Evolutionary conservation across 2,113 vertebrate genomes (phyloP).

Genomic region (Pedionomus torquatus): DNA sequence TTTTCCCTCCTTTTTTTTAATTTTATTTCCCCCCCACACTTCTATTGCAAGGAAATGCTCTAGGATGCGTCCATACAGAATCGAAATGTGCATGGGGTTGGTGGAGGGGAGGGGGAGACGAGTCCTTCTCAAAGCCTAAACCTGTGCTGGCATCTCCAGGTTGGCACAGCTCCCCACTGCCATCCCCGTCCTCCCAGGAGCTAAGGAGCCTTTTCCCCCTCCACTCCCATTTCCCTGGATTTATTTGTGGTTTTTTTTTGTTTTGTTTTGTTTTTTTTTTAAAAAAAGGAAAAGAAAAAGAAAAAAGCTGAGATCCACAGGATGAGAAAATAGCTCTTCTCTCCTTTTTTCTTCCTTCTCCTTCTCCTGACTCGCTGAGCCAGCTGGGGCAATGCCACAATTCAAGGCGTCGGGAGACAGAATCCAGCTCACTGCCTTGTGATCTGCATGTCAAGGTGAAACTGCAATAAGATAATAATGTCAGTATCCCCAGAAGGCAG

Average conservation of each 20-base stretch:
- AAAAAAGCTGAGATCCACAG: not conserved
- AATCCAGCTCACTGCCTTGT: conserved; percentile 61
- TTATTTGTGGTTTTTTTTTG: not conserved
- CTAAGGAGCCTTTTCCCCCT: fast-evolving
- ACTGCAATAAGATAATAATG: conserved; percentile 70
- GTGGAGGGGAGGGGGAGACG: not conserved
- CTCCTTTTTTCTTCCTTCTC: not conserved
- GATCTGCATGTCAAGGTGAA: conserved; percentile 73
- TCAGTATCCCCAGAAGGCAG: conserved; percentile 72
- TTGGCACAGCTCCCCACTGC: not conserved
- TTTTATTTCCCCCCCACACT: no score
- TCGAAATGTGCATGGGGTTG: not conserved
- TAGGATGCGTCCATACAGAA: not conserved
- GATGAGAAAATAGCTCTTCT: conserved; percentile 13
- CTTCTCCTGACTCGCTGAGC: not conserved
- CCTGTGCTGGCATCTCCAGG: not conserved
- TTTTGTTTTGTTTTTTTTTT: not conserved
- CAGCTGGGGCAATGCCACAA: conserved; percentile 52
- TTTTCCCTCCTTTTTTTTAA: not conserved
- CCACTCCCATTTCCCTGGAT: not conserved
- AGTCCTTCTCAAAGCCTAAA: not conserved
- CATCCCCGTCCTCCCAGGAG: not conserved
- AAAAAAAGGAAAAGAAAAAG: no score
- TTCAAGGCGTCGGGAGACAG: conserved; percentile 56
- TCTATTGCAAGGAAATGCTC: not conserved